phyloP scores from a whole-genome alignment of 1,140 invertebrate species.

The Nephila pilipes region DNA sequence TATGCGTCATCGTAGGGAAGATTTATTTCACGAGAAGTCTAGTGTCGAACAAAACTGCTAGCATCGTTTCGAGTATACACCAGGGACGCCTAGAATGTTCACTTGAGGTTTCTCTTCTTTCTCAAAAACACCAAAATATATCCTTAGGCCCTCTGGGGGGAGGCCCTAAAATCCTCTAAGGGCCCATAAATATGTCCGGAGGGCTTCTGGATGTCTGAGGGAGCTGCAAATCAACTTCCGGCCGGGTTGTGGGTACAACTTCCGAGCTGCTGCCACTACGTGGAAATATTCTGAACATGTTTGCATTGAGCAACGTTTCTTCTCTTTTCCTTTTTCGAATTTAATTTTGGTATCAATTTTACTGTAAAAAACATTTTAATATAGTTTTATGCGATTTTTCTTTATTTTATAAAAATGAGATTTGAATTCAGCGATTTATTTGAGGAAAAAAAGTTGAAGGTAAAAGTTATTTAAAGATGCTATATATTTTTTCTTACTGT shows the following conservation, averaged over 20 bases:
- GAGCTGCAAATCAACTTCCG: slow-evolving; percentile 10
- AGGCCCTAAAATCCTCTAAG: slow-evolving; percentile 2
- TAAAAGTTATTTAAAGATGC: too few relatives aligned
- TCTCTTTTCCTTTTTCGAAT: too few relatives aligned
- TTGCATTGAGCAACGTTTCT: background rate
- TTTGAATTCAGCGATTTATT: too few relatives aligned
- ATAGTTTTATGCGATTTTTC: too few relatives aligned
- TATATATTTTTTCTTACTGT: too few relatives aligned
- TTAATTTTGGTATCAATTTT: too few relatives aligned
- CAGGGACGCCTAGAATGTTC: background rate
- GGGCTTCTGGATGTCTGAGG: background rate
- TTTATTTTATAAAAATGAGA: too few relatives aligned
- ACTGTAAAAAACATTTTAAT: too few relatives aligned
- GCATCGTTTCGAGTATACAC: background rate
- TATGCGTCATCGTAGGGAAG: background rate
- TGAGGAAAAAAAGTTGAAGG: too few relatives aligned
- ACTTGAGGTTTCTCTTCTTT: slow-evolving; percentile 14
- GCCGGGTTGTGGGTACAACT: background rate
- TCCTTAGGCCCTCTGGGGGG: background rate
- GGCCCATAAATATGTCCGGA: slow-evolving; percentile 21
- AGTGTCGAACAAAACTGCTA: slow-evolving; percentile 11
- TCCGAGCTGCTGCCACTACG: background rate
- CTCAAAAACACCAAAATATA: slow-evolving; percentile 6
- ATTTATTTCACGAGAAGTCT: background rate
- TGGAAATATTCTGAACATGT: background rate